Evolutionary conservation across 2,797 vertebrate genomes (phyloP).

Genomic region (Neosilurus mollespiculum): DNA sequence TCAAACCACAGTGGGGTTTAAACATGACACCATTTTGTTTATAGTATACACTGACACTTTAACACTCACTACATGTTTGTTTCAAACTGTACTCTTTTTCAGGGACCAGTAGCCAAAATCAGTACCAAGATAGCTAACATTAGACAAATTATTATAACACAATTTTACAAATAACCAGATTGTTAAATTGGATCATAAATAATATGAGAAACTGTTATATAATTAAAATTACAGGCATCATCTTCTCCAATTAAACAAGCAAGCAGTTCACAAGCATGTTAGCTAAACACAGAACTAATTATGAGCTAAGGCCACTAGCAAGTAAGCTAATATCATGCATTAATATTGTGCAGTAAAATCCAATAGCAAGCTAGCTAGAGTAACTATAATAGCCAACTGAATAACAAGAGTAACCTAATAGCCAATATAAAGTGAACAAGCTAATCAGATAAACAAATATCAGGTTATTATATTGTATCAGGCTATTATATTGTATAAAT

Average conservation of each 20-base stretch:
- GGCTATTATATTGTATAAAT: neutral
- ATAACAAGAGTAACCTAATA: neutral
- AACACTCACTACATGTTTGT: neutral
- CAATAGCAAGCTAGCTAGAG: too few species aligned
- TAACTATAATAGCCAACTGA: too few species aligned
- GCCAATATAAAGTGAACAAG: neutral
- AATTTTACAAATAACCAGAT: too few species aligned
- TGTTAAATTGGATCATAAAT: too few species aligned
- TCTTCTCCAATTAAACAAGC: neutral
- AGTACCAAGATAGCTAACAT: neutral
- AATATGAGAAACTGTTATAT: neutral
- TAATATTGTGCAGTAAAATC: neutral
- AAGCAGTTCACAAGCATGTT: neutral
- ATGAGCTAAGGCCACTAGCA: too few species aligned
- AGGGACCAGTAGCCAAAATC: neutral
- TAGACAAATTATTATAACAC: neutral
- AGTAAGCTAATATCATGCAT: neutral
- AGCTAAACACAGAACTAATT: neutral
- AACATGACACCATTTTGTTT: neutral
- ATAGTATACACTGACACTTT: neutral
- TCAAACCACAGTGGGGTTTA: constrained; percentile 11
- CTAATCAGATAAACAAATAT: too few species aligned
- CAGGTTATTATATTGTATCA: too few species aligned
- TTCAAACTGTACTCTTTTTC: neutral
- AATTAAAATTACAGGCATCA: neutral